Percentiles rank a stretch among this genome's conserved stretches.
These are phyloP conservation scores for Zaprionus gabonicus DNA, from an alignment of 1,140 invertebrate genomes.

Conservation along the genomic window DNA sequence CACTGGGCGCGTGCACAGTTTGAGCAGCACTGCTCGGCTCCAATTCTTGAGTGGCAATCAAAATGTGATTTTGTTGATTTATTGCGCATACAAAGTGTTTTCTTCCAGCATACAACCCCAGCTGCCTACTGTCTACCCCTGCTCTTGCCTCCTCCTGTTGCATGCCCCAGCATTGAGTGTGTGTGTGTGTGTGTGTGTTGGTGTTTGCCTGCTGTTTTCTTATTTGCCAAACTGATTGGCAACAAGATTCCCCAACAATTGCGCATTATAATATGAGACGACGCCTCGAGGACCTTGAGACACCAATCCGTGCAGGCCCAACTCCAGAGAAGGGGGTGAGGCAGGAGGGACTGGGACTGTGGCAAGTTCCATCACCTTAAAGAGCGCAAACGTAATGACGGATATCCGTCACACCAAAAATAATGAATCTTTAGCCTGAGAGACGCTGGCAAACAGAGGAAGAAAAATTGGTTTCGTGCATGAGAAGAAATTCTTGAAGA, in stretches of 20 bases:
- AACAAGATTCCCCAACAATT: slow-evolving; percentile 36
- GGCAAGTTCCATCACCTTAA: slow-evolving; percentile 9
- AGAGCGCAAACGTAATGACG: slow-evolving; percentile 35
- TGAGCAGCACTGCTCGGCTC: not conserved
- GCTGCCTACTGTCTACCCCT: not conserved
- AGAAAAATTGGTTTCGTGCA: slow-evolving; percentile 45
- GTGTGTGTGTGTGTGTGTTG: slow-evolving; percentile 11
- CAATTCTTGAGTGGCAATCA: slow-evolving; percentile 30
- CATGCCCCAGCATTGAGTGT: not conserved
- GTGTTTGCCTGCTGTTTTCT: slow-evolving; percentile 3
- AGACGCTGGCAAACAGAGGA: slow-evolving; percentile 31
- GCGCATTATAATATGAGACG: slow-evolving; percentile 29
- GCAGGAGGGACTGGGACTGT: not conserved
- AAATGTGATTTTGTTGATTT: slow-evolving; percentile 47
- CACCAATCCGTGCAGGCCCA: not conserved
- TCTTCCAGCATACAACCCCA: not conserved
- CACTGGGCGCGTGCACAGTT: not conserved
- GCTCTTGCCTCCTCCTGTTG: not conserved
- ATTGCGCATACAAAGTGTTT: slow-evolving; percentile 38
- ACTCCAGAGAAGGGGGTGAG: not conserved
- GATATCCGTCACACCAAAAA: slow-evolving; percentile 48
- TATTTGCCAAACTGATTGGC: slow-evolving; percentile 37
- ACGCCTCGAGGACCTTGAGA: not conserved
- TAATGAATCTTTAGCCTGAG: slow-evolving; percentile 53
- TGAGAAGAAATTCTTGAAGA: slow-evolving; percentile 40